Evolutionary conservation across 2,888 invertebrate species (phyloP).

Genomic region (Gasteruption jaculator): DNA sequence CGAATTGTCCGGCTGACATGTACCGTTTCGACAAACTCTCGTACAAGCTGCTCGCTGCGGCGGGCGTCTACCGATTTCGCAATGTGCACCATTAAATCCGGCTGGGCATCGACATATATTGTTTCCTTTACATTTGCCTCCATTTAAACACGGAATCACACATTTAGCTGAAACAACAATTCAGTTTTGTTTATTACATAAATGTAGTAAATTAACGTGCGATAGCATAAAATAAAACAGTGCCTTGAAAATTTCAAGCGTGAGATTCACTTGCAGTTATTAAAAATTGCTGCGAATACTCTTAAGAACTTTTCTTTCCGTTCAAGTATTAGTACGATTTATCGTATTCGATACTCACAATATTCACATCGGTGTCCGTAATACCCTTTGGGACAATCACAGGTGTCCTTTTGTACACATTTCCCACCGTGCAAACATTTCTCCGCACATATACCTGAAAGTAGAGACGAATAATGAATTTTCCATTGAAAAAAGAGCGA

Average conservation of each 20-base stretch:
- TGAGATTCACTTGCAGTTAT: too few species aligned
- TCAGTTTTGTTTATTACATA: constrained; percentile 9
- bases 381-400: constrained; percentile 87
- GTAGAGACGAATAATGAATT: constrained; percentile 24
- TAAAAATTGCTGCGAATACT: too few species aligned
- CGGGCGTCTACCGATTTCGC: constrained; percentile 77
- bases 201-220: too few species aligned
- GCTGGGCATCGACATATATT: constrained; percentile 85
- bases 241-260: too few species aligned
- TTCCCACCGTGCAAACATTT: constrained; percentile 93
- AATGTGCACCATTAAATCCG: constrained; percentile 83
- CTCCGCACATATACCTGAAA: constrained; percentile 81
- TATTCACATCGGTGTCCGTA: constrained; percentile 87
- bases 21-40: constrained; percentile 73
- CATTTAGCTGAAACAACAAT: constrained; percentile 67
- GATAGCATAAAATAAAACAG: too few species aligned
- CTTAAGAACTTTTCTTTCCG: too few species aligned
- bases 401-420: constrained; percentile 91
- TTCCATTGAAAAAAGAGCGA: not conserved
- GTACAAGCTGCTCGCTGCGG: constrained; percentile 68
- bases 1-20: constrained; percentile 64
- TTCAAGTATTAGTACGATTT: too few species aligned
- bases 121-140: constrained; percentile 83
- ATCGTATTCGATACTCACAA: constrained; percentile 63
- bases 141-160: constrained; percentile 85